Base-by-base conservation (phyloP, 2,797 vertebrate species). In the Capromys pilorides region DNA sequence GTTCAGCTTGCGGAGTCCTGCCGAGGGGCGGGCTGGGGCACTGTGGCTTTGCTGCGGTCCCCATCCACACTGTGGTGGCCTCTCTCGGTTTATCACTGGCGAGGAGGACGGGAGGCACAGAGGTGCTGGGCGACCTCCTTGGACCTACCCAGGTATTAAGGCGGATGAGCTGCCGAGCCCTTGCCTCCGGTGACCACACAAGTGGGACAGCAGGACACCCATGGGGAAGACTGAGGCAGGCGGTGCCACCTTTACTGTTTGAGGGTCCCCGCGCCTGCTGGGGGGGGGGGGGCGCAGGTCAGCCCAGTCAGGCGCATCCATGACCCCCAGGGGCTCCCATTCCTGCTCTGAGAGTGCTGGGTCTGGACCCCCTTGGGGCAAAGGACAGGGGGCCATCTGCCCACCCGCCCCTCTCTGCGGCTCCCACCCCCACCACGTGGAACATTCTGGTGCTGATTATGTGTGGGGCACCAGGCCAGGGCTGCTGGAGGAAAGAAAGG, bases 401-500 rank as follows among this genome's bases (percentile, higher is more conserved):
- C 77, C n/a, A 10, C 82, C 18, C 33, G 6, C 9, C 45, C 49
- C 31, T 39, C 24, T 6, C 28, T 26, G 41, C 8, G 57, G 80
- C 45, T 41, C 77, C 41, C 6, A 19, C 24, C 41, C 73, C 73
- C 26, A 45, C 39, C 71, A 24, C 6, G n/a, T 10, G 45, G 73
- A 51, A 92, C 92, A 69, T 18, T 1, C 54, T 16, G 24, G 69
- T 36, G 8, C 77, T 1, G 67, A 86, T 66, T 87, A 81, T 36
- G 8, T 18, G 77, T 39, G 57, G n/a, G 92, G 95, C 92, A 18
- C 0, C 2, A 87, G 66, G 95, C 94, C 96, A 96, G 83, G 75
- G n/a, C 54, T 49, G 89, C 95, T 91, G 81, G 80, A 94, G 86
- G 86, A 94, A 94, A 89, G 31, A 62, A 86, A 86, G 54, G 51